phyloP scores from a whole-genome alignment of 2,888 invertebrate genomes.

The Spodoptera littoralis region DNA sequence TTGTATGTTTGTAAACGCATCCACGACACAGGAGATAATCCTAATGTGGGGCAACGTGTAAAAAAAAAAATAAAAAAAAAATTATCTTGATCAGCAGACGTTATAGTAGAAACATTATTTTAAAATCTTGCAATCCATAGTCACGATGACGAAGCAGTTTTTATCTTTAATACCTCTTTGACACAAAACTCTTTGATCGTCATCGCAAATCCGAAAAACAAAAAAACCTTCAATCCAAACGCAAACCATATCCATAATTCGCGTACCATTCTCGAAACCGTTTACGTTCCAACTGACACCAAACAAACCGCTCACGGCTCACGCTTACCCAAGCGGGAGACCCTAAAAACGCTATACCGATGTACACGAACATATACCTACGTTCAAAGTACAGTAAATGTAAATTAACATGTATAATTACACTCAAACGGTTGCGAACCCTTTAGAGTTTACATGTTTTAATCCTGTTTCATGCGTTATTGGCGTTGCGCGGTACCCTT shows the following conservation, averaged over 20 bases:
- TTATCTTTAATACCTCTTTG: no score
- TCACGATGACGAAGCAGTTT: no score
- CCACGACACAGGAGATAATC: no score
- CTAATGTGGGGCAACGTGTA: no score
- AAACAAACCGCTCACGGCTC: slow-evolving; percentile 33
- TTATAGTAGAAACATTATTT: no score
- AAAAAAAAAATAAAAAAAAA: no score
- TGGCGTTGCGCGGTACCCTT: slow-evolving; percentile 80
- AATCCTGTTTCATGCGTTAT: slow-evolving; percentile 88
- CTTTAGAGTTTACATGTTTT: slow-evolving; percentile 86
- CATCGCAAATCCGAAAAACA: not conserved
- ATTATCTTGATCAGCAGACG: no score
- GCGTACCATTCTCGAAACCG: slow-evolving; percentile 25
- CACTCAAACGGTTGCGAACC: slow-evolving; percentile 75
- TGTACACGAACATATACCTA: slow-evolving; percentile 7
- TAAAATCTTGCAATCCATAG: no score
- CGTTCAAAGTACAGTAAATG: slow-evolving; percentile 51
- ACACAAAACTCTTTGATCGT: not conserved
- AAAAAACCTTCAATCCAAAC: not conserved
- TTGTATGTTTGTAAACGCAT: no score
- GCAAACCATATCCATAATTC: slow-evolving; percentile 12
- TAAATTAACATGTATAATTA: slow-evolving; percentile 86
- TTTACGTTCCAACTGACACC: slow-evolving; percentile 46
- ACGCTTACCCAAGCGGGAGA: slow-evolving; percentile 42
- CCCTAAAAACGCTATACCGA: slow-evolving; percentile 40